These are phyloP conservation scores for Sabatieria punctata DNA, from an alignment of 2,888 invertebrate genomes.

Conservation along the genomic window DNA sequence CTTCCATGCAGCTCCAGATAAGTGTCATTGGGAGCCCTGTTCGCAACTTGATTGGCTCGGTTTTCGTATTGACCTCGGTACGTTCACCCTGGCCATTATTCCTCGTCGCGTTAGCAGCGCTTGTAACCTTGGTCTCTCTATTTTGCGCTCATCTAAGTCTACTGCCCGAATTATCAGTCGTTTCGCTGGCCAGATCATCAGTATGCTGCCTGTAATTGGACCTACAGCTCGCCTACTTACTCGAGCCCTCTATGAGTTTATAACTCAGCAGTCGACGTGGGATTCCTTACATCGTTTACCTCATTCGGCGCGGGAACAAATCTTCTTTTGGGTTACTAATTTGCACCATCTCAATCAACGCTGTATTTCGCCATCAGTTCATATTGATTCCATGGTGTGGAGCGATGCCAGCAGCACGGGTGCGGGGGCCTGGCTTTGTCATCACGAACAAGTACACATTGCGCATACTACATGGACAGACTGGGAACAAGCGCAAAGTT, in stretches of 20 bases:
- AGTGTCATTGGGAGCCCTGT: neutral
- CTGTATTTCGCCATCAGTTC: too few relatives aligned
- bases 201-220: neutral
- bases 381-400: too few relatives aligned
- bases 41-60: neutral
- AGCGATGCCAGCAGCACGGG: conserved; percentile 2
- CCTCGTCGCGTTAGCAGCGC: neutral
- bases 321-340: neutral
- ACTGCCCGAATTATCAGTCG: neutral
- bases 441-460: neutral
- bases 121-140: too few relatives aligned
- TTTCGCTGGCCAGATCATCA: neutral
- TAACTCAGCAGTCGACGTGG: neutral
- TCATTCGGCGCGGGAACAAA: neutral
- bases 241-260: neutral
- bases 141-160: neutral
- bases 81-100: neutral
- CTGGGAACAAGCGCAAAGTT: neutral
- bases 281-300: too few relatives aligned
- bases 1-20: neutral
- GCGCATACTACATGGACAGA: neutral
- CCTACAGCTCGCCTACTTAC: neutral
- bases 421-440: neutral
- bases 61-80: neutral
- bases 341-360: neutral